Conservation (phyloP, 2,797 vertebrate genomes). For the Myotis daubentonii region DNA sequence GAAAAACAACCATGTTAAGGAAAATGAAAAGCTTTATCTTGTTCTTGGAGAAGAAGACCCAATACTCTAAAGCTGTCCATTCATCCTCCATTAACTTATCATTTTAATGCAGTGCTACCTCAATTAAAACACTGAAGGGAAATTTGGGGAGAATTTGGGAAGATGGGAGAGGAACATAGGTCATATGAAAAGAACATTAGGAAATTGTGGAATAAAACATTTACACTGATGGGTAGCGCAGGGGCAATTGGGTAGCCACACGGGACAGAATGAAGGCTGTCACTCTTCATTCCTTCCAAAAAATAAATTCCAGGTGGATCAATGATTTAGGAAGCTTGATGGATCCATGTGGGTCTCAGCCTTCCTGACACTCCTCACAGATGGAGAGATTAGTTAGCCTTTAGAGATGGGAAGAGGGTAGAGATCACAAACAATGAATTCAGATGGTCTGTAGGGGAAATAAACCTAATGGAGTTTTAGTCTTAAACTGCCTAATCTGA, state of each 20-base stretch:
- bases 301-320: not conserved
- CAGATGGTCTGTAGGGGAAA: not conserved
- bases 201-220: not conserved
- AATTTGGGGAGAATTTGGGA: not conserved
- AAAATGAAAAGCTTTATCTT: not conserved
- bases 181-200: not conserved
- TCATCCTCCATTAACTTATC: not conserved
- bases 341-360: not conserved
- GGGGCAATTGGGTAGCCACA: not conserved
- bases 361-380: not conserved
- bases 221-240: not conserved
- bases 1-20: constrained; percentile 9
- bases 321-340: constrained; percentile 6
- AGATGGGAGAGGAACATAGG: not conserved
- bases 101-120: not conserved
- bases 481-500: not conserved
- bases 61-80: not conserved
- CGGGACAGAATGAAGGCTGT: not conserved
- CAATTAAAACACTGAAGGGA: constrained; percentile 5
- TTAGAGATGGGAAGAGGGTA: not conserved
- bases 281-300: not conserved
- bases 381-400: not conserved
- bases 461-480: not conserved
- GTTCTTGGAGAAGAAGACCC: not conserved
- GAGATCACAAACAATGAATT: not conserved